phyloP scores from a whole-genome alignment of 2,113 vertebrate genomes.

The Saccopteryx leptura region DNA sequence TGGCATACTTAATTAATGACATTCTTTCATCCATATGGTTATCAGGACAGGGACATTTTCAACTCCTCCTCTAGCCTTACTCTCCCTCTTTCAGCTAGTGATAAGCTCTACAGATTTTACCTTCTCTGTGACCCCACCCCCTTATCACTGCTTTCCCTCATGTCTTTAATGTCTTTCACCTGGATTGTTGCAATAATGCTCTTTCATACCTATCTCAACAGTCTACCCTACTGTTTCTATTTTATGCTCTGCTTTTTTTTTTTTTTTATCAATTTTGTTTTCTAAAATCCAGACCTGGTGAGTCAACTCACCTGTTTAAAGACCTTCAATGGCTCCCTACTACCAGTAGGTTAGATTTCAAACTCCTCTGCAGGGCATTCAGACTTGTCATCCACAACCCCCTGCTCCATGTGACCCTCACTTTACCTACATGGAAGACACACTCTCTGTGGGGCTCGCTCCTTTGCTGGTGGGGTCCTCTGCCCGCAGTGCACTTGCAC shows the following conservation, averaged over 20 bases:
- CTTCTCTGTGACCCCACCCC: not conserved
- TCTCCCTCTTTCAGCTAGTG: not conserved
- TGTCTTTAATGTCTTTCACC: not conserved
- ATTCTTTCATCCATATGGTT: not conserved
- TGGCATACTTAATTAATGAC: not conserved
- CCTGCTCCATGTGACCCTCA: fast-evolving
- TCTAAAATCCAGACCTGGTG: not conserved
- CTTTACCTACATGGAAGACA: not conserved
- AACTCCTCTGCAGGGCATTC: not conserved
- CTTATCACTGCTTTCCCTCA: not conserved
- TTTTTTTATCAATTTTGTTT: constrained; percentile 1
- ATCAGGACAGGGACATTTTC: not conserved
- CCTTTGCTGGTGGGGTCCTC: not conserved
- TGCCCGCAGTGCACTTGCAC: not conserved
- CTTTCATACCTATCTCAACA: not conserved
- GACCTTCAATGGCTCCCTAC: not conserved
- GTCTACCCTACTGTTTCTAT: not conserved
- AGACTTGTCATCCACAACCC: not conserved
- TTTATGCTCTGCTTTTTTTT: not conserved
- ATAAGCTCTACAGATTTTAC: not conserved
- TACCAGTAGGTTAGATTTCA: not conserved
- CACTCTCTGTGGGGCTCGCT: not conserved
- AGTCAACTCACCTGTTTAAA: not conserved
- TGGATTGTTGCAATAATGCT: not conserved
- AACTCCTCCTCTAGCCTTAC: not conserved